phyloP scores from a whole-genome alignment of 2,888 invertebrate genomes.

The Gibbula magus region DNA sequence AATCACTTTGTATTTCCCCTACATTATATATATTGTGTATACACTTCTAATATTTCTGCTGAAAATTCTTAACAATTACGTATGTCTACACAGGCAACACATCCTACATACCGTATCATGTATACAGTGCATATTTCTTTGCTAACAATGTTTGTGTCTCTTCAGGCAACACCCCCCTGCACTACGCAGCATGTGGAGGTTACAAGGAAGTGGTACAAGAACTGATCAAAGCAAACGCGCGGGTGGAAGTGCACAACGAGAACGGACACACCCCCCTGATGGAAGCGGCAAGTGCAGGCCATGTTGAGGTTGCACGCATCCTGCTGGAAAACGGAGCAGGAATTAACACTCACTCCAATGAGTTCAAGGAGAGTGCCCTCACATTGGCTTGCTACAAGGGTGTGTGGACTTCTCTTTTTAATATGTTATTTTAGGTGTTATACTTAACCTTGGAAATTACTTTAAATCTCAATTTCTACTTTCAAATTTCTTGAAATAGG shows the following conservation, averaged over 20 bases:
- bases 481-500: neutral
- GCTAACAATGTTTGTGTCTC: neutral
- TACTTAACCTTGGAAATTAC: too few relatives aligned
- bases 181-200: conserved; percentile 86
- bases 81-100: too few relatives aligned
- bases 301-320: conserved; percentile 78
- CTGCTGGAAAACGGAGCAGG: conserved; percentile 95
- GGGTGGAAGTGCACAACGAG: conserved; percentile 98
- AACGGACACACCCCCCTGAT: conserved; percentile 95
- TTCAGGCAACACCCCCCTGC: conserved; percentile 84
- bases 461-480: neutral
- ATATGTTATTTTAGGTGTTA: too few relatives aligned
- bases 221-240: conserved; percentile 91
- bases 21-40: neutral
- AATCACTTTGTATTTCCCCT: too few relatives aligned
- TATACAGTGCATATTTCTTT: too few relatives aligned
- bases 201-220: conserved; percentile 90
- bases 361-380: conserved; percentile 98
- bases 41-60: too few relatives aligned
- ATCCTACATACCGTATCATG: too few relatives aligned
- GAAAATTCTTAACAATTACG: too few relatives aligned
- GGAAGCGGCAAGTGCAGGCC: conserved; percentile 76
- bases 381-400: conserved; percentile 96
- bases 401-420: conserved; percentile 33
- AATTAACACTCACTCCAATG: conserved; percentile 98